A percentile compares a stretch with the other conserved stretches of the same genome.
These are phyloP conservation scores for Argopecten irradians DNA, from an alignment of 1,140 invertebrate species.

Conservation along the genomic window DNA sequence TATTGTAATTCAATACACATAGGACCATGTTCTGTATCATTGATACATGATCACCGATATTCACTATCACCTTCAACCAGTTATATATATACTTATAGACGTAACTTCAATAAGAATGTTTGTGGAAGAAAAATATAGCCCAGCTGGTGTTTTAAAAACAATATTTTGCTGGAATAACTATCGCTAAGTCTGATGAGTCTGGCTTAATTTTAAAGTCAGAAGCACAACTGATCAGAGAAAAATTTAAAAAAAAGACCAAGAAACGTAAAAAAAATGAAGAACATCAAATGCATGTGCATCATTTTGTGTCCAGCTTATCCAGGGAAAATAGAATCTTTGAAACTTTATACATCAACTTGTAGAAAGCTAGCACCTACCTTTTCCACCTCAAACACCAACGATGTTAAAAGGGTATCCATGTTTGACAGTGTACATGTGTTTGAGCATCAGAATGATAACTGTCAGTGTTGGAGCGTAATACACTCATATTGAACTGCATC, in stretches of 20 bases:
- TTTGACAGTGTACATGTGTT: background rate
- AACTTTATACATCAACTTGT: background rate
- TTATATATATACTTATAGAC: background rate
- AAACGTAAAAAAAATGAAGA: background rate
- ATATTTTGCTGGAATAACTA: background rate
- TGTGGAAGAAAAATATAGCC: background rate
- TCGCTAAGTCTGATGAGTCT: background rate
- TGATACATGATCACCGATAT: background rate
- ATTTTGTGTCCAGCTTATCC: background rate
- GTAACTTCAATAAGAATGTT: background rate
- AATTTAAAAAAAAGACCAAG: background rate
- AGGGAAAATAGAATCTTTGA: background rate
- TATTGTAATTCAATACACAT: too few relatives aligned
- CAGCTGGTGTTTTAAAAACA: background rate
- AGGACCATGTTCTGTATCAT: background rate
- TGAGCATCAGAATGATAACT: background rate
- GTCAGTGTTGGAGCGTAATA: background rate
- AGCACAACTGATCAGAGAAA: background rate
- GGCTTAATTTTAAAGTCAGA: background rate
- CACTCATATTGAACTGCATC: background rate
- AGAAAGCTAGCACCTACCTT: background rate
- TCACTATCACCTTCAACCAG: background rate
- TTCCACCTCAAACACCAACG: background rate
- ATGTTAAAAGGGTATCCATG: conserved; percentile 9
- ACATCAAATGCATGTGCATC: background rate